Percentiles rank a stretch among this genome's conserved stretches.
Conservation (phyloP, 2,888 invertebrate species). For the Orchesellides sinensis region DNA sequence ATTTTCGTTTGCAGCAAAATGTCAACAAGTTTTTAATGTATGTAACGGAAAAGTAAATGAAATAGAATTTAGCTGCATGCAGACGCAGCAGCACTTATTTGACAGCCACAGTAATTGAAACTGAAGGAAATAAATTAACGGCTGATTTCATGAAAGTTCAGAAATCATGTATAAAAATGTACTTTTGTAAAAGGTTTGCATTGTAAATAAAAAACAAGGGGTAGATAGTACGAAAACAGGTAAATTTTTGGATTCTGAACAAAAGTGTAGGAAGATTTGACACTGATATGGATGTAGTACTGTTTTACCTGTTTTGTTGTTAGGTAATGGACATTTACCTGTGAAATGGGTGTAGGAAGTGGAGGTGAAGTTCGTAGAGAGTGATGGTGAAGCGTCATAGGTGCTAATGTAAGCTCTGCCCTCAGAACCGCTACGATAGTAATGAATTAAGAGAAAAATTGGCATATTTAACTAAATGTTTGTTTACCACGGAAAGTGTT, state of each 20-base stretch:
- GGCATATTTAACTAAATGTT: neutral
- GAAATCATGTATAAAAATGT: neutral
- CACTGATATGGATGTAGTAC: constrained; percentile 9
- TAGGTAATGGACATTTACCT: constrained; percentile 70
- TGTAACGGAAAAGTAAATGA: neutral
- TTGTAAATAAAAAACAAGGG: neutral
- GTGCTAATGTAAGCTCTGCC: constrained; percentile 75
- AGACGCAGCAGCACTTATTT: constrained; percentile 40
- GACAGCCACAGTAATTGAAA: neutral
- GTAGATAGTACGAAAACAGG: neutral
- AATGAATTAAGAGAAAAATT: constrained; percentile 55
- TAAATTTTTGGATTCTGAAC: neutral
- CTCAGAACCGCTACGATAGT: constrained; percentile 71
- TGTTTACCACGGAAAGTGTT: neutral
- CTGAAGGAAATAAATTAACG: neutral
- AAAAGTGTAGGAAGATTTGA: neutral
- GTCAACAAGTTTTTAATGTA: constrained; percentile 21
- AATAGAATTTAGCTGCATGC: constrained; percentile 58
- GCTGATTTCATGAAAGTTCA: neutral
- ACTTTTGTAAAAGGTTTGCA: constrained; percentile 17
- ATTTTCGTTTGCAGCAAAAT: constrained; percentile 32
- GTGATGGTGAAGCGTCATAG: constrained; percentile 75
- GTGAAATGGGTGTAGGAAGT: constrained; percentile 75
- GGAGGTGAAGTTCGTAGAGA: constrained; percentile 75
- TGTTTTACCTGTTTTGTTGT: constrained; percentile 62